These are phyloP conservation scores for Mayetiola destructor DNA, from an alignment of 2,888 invertebrate species.

Conservation along the genomic window DNA sequence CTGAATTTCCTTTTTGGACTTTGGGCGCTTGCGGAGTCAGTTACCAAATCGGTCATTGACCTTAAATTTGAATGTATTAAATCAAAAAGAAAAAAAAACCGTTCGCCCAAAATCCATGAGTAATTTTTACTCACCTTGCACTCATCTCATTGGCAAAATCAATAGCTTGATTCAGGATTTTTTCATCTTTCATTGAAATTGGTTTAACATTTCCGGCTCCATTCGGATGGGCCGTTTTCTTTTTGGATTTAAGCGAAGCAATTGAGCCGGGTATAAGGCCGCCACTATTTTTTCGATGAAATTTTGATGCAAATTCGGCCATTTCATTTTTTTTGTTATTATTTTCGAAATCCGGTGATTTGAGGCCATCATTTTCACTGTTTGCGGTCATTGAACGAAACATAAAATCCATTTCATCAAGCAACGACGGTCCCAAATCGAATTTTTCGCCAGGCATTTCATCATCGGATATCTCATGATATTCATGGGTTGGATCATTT, in stretches of 20 bases:
- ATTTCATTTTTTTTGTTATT: conserved; percentile 58
- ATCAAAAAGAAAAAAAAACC: conserved; percentile 1
- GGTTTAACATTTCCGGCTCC: conserved; percentile 55
- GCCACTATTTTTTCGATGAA: conserved; percentile 25
- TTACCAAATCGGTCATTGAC: conserved; percentile 47
- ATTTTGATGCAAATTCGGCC: conserved; percentile 43
- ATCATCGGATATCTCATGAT: conserved; percentile 72
- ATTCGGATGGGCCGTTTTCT: conserved; percentile 18
- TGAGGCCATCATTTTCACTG: conserved; percentile 22
- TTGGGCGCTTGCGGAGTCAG: conserved; percentile 42
- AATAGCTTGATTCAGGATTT: conserved; percentile 80
- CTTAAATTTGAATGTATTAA: conserved; percentile 22
- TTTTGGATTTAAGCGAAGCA: conserved; percentile 27
- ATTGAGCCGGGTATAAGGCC: conserved; percentile 18
- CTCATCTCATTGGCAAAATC: conserved; percentile 87
- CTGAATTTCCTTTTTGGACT: conserved; percentile 63
- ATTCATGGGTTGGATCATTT: conserved; percentile 42
- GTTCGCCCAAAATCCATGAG: background rate
- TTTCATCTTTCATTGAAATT: conserved; percentile 85
- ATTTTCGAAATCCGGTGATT: conserved; percentile 37
- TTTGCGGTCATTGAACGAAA: conserved; percentile 46
- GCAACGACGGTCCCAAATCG: conserved; percentile 75
- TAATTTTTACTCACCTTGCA: conserved; percentile 39
- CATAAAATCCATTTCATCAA: conserved; percentile 83
- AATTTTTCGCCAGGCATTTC: conserved; percentile 41